Percentiles rank a stretch among this genome's conserved stretches.
Evolutionary conservation across 2,888 invertebrate genomes (phyloP).

Genomic region (Amblyjoppa fuscipennis): DNA sequence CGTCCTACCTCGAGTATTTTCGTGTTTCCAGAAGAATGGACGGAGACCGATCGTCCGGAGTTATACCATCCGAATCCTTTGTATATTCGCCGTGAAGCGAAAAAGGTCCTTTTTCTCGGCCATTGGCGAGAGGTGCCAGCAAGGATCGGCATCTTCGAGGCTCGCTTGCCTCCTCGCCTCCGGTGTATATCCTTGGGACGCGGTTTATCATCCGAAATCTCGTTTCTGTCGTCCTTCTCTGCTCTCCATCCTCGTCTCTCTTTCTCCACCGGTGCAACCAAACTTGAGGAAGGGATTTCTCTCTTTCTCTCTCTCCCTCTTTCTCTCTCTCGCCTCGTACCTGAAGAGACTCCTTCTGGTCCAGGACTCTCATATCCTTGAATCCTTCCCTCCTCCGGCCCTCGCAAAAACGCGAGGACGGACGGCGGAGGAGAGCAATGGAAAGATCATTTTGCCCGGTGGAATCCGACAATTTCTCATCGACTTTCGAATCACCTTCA

Average conservation of each 20-base stretch:
- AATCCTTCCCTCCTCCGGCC: conserved; percentile 54
- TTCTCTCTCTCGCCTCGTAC: conserved; percentile 21
- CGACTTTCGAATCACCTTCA: conserved; percentile 50
- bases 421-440: conserved; percentile 9
- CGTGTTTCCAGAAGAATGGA: conserved; percentile 51
- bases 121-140: conserved; percentile 55
- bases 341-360: conserved; percentile 33
- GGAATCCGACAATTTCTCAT: conserved; percentile 58
- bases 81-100: conserved; percentile 63
- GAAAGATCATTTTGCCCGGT: conserved; percentile 28
- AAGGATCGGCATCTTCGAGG: conserved; percentile 37
- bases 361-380: conserved; percentile 63
- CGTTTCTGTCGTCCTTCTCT: conserved; percentile 58
- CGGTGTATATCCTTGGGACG: conserved; percentile 62
- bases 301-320: neutral
- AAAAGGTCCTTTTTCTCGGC: conserved; percentile 64
- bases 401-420: conserved; percentile 12
- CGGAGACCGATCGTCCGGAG: conserved; percentile 46
- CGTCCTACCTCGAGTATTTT: conserved; percentile 10
- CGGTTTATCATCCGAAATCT: conserved; percentile 69
- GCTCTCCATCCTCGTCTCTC: conserved; percentile 20
- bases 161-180: conserved; percentile 34
- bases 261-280: conserved; percentile 27
- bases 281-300: conserved; percentile 33
- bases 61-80: conserved; percentile 63